phyloP scores from a whole-genome alignment of 2,797 vertebrate species.

The Pagetopsis macropterus region DNA sequence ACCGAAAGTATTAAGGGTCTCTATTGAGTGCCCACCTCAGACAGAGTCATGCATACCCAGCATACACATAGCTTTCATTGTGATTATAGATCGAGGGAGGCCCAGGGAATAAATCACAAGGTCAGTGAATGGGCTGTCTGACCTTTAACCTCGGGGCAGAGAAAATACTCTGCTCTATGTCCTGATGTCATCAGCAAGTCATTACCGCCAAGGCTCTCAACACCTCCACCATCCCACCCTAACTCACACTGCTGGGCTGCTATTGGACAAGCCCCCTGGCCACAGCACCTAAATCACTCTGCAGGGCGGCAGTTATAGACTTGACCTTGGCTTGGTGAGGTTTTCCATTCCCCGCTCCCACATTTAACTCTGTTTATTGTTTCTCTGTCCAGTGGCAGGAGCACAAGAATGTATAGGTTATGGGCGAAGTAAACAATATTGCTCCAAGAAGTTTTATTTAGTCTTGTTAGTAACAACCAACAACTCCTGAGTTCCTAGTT shows the following conservation, averaged over 20 bases:
- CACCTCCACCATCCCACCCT: constrained; percentile 69
- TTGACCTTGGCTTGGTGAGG: constrained; percentile 76
- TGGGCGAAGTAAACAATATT: constrained; percentile 38
- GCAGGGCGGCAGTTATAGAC: constrained; percentile 70
- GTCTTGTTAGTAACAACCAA: constrained; percentile 8
- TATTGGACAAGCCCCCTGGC: constrained; percentile 56
- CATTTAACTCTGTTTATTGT: constrained; percentile 71
- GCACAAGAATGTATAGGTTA: constrained; percentile 28
- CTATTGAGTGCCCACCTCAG: constrained; percentile 49
- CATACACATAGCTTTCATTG: constrained; percentile 74
- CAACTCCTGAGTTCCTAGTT: constrained; percentile 2
- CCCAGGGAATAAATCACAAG: constrained; percentile 78
- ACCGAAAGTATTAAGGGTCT: constrained; percentile 32
- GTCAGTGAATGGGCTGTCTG: constrained; percentile 79
- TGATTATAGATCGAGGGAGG: constrained; percentile 75
- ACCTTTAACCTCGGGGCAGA: constrained; percentile 72
- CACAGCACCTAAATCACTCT: constrained; percentile 70
- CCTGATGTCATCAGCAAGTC: constrained; percentile 81
- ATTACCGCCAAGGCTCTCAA: constrained; percentile 78
- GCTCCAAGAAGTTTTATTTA: constrained; percentile 38
- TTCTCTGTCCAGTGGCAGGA: constrained; percentile 43
- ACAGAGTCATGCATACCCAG: constrained; percentile 60
- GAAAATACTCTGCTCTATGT: constrained; percentile 78
- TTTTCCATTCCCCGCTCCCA: constrained; percentile 64
- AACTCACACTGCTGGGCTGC: constrained; percentile 31